phyloP scores from a whole-genome alignment of 2,888 invertebrate species.

The Hydrotaea cyrtoneurina region DNA sequence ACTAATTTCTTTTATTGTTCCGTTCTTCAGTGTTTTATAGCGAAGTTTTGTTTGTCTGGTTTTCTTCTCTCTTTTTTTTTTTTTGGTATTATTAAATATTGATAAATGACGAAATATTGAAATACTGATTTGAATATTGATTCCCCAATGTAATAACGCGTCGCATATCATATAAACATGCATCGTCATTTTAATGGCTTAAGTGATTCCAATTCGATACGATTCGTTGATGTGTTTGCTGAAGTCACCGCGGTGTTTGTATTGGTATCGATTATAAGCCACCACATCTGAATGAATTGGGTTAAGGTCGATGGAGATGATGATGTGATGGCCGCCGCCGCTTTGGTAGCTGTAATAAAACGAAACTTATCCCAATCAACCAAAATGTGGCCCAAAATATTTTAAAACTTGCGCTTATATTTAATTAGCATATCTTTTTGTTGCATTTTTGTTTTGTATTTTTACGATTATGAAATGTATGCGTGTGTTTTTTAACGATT shows the following conservation, averaged over 20 bases:
- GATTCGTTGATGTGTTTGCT: neutral
- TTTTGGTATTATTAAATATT: neutral
- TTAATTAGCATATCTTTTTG: slow-evolving; percentile 52
- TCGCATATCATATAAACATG: too few relatives aligned
- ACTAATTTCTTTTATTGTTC: neutral
- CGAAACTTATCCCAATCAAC: neutral
- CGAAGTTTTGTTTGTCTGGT: neutral
- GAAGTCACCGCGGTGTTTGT: slow-evolving; percentile 31
- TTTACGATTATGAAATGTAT: slow-evolving; percentile 47
- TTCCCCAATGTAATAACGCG: slow-evolving; percentile 1
- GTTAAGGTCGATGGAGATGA: slow-evolving; percentile 51
- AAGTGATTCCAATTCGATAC: neutral
- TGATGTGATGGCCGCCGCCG: neutral
- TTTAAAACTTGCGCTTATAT: slow-evolving; percentile 37
- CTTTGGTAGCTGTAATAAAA: slow-evolving; percentile 19
- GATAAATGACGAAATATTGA: neutral
- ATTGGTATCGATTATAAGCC: neutral
- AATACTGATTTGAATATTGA: slow-evolving; percentile 19
- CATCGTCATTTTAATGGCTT: neutral
- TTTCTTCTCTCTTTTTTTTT: too few relatives aligned
- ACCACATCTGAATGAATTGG: slow-evolving; percentile 50
- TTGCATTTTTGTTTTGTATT: neutral
- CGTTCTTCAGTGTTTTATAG: neutral
- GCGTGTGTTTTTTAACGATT: slow-evolving; percentile 50
- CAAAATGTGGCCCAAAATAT: neutral